phyloP scores from a whole-genome alignment of 2,888 invertebrate genomes.

The Papilio gigon region DNA sequence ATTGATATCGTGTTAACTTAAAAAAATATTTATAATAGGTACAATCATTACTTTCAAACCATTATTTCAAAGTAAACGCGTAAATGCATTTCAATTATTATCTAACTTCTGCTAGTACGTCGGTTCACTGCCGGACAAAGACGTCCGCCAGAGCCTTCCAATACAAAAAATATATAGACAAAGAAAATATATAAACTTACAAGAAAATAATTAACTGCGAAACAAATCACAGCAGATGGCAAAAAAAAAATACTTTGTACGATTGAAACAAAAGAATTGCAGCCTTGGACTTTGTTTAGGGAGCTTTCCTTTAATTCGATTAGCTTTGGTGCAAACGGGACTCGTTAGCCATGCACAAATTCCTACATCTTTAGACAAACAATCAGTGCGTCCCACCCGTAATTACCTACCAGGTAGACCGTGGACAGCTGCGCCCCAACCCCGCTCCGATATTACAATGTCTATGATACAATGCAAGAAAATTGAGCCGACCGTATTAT shows the following conservation, averaged over 20 bases:
- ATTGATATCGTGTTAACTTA: too few species aligned
- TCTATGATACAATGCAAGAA: conserved; percentile 25
- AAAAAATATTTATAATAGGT: too few species aligned
- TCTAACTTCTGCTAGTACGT: too few species aligned
- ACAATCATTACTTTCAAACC: too few species aligned
- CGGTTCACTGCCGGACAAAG: too few species aligned
- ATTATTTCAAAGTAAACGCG: too few species aligned
- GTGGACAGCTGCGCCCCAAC: conserved; percentile 32
- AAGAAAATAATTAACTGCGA: not conserved
- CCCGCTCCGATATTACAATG: conserved; percentile 19
- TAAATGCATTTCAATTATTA: too few species aligned
- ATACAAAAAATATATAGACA: not conserved
- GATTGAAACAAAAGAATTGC: conserved; percentile 29
- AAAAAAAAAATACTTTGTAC: not conserved
- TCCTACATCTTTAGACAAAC: conserved; percentile 30
- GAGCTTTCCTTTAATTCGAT: conserved; percentile 32
- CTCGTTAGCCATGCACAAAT: conserved; percentile 34
- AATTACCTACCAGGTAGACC: conserved; percentile 32
- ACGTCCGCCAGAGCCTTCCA: too few species aligned
- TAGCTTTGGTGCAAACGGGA: conserved; percentile 18
- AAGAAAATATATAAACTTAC: not conserved
- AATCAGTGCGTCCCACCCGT: conserved; percentile 34
- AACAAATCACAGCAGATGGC: not conserved
- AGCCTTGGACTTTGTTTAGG: conserved; percentile 29
- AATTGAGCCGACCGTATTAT: conserved; percentile 27